phyloP scores from a whole-genome alignment of 2,113 vertebrate species.

The Gymnogyps californianus region DNA sequence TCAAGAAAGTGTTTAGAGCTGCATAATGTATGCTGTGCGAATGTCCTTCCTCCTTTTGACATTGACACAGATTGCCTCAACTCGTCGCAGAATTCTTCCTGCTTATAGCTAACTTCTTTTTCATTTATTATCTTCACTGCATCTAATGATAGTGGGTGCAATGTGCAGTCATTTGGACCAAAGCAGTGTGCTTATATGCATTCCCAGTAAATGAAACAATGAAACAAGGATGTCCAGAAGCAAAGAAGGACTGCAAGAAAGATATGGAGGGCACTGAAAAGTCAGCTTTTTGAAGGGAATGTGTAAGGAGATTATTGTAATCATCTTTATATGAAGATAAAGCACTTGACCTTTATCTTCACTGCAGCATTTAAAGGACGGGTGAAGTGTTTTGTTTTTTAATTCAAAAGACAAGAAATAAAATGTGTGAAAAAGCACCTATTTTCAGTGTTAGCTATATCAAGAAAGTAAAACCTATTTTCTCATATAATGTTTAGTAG shows the following conservation, averaged over 20 bases:
- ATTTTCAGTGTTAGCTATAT: not conserved
- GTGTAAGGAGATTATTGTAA: constrained; percentile 42
- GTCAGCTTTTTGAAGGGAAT: constrained; percentile 31
- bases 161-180: not conserved
- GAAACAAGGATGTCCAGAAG: constrained; percentile 24
- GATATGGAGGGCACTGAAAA: constrained; percentile 16
- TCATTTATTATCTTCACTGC: not conserved
- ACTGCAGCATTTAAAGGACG: not conserved
- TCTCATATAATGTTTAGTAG: not conserved
- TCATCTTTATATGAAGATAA: constrained; percentile 47
- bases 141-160: not conserved
- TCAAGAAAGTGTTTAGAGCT: constrained; percentile 24
- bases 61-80: constrained; percentile 27
- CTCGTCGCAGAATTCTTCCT: not conserved
- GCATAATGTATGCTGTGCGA: constrained; percentile 15
- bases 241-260: not conserved
- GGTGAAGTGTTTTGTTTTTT: constrained; percentile 27
- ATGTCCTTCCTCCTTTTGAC: constrained; percentile 33
- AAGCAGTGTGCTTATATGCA: not conserved
- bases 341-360: constrained; percentile 52
- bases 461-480: not conserved
- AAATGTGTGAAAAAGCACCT: not conserved
- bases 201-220: not conserved
- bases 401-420: constrained; percentile 27
- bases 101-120: not conserved